phyloP scores from a whole-genome alignment of 2,797 vertebrate genomes.

The Erithacus rubecula region DNA sequence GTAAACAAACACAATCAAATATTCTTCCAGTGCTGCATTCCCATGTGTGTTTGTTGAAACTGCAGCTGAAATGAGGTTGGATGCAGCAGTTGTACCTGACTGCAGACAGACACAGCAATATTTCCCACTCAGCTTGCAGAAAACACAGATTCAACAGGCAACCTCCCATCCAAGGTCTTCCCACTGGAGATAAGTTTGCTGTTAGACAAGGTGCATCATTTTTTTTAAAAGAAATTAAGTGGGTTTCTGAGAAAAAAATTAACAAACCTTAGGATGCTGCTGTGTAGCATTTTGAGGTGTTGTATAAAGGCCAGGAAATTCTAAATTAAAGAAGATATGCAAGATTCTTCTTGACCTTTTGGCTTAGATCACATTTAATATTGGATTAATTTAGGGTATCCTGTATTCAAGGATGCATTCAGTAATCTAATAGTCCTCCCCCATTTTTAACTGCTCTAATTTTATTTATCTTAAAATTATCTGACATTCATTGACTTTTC shows the following conservation, averaged over 20 bases:
- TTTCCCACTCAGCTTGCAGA: not conserved
- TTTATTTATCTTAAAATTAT: slow-evolving; percentile 22
- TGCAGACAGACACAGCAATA: not conserved
- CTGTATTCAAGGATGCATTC: not conserved
- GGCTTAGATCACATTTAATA: slow-evolving; percentile 3
- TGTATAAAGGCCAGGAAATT: not conserved
- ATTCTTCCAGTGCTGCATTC: slow-evolving; percentile 28
- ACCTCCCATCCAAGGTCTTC: not conserved
- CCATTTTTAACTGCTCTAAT: slow-evolving; percentile 35
- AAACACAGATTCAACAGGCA: not conserved
- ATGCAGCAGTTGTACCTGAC: slow-evolving; percentile 23
- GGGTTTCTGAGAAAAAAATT: not conserved
- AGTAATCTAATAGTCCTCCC: slow-evolving; percentile 19
- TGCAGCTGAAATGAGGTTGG: not conserved
- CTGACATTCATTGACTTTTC: not conserved
- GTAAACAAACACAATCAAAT: slow-evolving; percentile 56
- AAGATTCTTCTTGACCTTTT: slow-evolving; percentile 26
- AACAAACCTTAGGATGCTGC: not conserved
- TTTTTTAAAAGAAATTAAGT: not conserved
- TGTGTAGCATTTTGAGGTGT: not conserved
- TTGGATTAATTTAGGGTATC: slow-evolving; percentile 4
- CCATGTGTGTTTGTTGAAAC: slow-evolving; percentile 37
- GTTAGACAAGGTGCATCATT: not conserved
- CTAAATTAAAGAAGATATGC: not conserved
- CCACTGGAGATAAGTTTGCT: not conserved